Percentiles rank a stretch among this genome's conserved stretches.
phyloP scores from a whole-genome alignment of 37 sponge, comb jelly and placozoan genomes.

The Spongilla lacustris region DNA sequence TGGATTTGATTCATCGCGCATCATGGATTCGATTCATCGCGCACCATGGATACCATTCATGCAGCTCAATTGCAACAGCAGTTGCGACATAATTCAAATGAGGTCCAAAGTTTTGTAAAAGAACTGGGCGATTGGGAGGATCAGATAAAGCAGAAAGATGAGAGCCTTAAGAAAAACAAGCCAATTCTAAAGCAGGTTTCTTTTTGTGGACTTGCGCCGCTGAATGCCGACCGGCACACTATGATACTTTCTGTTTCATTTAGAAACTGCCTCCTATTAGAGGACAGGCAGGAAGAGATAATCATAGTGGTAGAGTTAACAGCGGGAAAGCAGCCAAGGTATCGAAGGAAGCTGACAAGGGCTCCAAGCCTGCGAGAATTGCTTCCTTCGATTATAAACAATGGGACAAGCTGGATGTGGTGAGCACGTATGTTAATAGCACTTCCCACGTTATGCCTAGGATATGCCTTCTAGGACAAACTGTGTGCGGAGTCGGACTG shows the following conservation, averaged over 20 bases:
- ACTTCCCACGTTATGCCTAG: too few species aligned
- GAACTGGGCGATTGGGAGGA: conserved; percentile 87
- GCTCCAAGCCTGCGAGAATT: conserved; percentile 58
- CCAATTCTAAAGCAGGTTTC: conserved; percentile 79
- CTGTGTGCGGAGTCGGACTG: conserved; percentile 80
- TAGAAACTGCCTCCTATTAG: conserved; percentile 71
- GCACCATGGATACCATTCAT: conserved; percentile 15
- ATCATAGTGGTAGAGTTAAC: not conserved
- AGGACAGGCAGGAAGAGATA: not conserved
- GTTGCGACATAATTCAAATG: conserved; percentile 73
- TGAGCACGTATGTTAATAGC: conserved; percentile 47
- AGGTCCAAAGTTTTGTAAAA: conserved; percentile 82
- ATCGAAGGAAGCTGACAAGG: conserved; percentile 24
- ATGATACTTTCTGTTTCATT: not conserved
- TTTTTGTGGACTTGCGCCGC: conserved; percentile 2
- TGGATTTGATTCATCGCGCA: too few species aligned
- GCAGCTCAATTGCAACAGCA: conserved; percentile 53
- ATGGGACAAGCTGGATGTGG: conserved; percentile 99
- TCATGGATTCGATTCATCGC: too few species aligned
- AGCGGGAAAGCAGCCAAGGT: not conserved
- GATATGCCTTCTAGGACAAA: too few species aligned
- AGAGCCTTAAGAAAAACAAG: conserved; percentile 62
- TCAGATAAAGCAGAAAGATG: conserved; percentile 90
- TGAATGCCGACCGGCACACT: not conserved
- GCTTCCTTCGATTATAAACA: conserved; percentile 90